Evolutionary conservation across 2,113 vertebrate species (phyloP).

Genomic region (Seriola aureovittata): DNA sequence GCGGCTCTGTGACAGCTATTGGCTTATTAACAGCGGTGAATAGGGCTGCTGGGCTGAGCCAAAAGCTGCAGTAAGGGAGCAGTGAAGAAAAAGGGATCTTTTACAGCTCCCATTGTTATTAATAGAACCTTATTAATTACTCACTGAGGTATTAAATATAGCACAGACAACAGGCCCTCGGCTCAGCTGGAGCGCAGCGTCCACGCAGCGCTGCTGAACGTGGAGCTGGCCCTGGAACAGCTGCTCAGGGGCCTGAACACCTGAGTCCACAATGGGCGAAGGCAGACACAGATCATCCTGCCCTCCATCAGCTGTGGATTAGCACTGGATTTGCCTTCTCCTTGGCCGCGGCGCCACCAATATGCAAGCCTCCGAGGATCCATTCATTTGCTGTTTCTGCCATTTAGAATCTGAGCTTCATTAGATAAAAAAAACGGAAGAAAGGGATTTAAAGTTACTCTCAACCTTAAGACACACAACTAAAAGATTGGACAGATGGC

Average conservation of each 20-base stretch:
- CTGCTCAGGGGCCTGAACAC: conserved; percentile 67
- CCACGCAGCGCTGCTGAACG: conserved; percentile 35
- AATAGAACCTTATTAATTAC: conserved; percentile 86
- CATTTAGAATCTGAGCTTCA: background rate
- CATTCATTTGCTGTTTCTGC: background rate
- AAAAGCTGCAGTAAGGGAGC: conserved; percentile 58
- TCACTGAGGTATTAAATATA: conserved; percentile 80
- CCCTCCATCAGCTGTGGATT: conserved; percentile 43
- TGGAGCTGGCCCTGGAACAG: conserved; percentile 67
- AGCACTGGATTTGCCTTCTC: conserved; percentile 22
- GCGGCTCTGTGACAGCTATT: conserved; percentile 50
- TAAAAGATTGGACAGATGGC: background rate
- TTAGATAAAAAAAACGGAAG: too few species aligned
- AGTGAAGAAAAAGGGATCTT: conserved; percentile 66
- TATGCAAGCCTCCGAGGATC: background rate
- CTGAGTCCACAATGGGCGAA: conserved; percentile 62
- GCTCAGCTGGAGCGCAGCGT: conserved; percentile 70
- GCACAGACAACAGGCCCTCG: conserved; percentile 74
- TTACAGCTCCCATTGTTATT: conserved; percentile 80
- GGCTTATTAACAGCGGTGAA: conserved; percentile 64
- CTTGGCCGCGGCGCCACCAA: conserved; percentile 17
- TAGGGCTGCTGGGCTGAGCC: conserved; percentile 26
- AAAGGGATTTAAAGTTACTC: background rate
- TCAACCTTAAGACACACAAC: background rate
- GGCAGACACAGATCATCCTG: conserved; percentile 31